phyloP scores from a whole-genome alignment of 2,797 vertebrate genomes.

The Ataeniobius toweri region DNA sequence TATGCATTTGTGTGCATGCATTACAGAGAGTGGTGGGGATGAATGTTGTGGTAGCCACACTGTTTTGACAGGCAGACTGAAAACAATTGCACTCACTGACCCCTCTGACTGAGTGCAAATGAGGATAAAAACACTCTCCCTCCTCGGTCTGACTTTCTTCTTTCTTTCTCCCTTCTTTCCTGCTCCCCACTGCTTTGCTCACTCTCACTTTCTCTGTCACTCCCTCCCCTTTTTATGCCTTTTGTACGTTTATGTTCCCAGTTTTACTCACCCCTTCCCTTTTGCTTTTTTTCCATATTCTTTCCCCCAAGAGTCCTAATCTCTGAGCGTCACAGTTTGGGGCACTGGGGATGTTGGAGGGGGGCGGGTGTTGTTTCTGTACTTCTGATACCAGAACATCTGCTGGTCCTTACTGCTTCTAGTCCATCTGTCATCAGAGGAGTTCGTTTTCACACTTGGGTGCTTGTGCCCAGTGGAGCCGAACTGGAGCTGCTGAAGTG shows the following conservation, averaged over 20 bases:
- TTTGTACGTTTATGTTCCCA: constrained; percentile 8
- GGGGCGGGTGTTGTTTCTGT: constrained; percentile 32
- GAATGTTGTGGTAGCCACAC: constrained; percentile 62
- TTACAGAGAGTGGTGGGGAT: constrained; percentile 53
- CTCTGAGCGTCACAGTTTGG: constrained; percentile 23
- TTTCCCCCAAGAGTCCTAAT: constrained; percentile 6
- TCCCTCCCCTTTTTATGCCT: constrained; percentile 37
- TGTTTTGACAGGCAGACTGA: constrained; percentile 79
- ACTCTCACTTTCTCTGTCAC: constrained; percentile 56
- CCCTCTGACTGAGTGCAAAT: constrained; percentile 73
- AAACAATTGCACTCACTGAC: constrained; percentile 81
- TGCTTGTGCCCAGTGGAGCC: constrained; percentile 47
- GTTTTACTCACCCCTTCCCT: constrained; percentile 5
- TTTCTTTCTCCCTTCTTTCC: constrained; percentile 42
- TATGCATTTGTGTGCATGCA: constrained; percentile 40
- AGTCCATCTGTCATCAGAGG: constrained; percentile 67
- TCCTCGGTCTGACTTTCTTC: constrained; percentile 48
- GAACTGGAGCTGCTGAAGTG: constrained; percentile 71
- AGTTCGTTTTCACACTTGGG: constrained; percentile 45
- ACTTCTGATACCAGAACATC: constrained; percentile 55
- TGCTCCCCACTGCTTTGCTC: constrained; percentile 54
- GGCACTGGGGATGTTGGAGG: not conserved
- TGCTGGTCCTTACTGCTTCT: constrained; percentile 47
- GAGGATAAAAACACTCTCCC: constrained; percentile 70
- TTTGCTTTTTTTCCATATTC: not conserved